A percentile compares a stretch with the other conserved stretches of the same genome.
Conservation (phyloP, 2,888 invertebrate genomes). For the Sinhomidia bicolor region DNA sequence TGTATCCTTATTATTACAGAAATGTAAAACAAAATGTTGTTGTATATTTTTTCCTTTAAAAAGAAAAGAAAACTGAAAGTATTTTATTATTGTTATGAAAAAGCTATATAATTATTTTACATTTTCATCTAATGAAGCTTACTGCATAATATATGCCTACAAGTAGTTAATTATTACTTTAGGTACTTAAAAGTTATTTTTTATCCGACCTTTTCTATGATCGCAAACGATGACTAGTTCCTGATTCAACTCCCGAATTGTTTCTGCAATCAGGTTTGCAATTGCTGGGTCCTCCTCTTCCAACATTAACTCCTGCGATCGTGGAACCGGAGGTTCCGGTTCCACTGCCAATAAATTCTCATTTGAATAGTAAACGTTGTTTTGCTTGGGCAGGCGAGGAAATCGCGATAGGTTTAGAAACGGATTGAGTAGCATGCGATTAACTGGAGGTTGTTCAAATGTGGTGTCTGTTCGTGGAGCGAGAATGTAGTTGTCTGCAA, state of each 20-base stretch:
- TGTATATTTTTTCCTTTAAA: too few species aligned
- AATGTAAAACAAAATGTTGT: too few species aligned
- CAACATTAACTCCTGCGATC: conserved; percentile 69
- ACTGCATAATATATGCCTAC: too few species aligned
- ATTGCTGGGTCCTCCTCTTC: conserved; percentile 75
- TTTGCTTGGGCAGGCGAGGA: conserved; percentile 62
- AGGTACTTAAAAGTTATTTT: not conserved
- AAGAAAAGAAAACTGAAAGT: not conserved
- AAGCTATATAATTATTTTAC: not conserved
- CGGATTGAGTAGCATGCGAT: conserved; percentile 71
- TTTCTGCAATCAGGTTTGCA: conserved; percentile 68
- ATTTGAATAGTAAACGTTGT: conserved; percentile 74
- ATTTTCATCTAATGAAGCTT: too few species aligned
- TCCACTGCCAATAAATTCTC: conserved; percentile 77
- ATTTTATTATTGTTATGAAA: too few species aligned
- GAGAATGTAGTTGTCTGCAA: conserved; percentile 72
- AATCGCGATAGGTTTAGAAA: conserved; percentile 70
- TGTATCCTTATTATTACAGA: too few species aligned
- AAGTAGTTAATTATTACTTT: too few species aligned
- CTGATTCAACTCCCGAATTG: conserved; percentile 72
- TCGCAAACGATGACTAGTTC: conserved; percentile 74
- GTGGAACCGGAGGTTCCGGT: conserved; percentile 70
- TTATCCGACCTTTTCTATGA: conserved; percentile 24
- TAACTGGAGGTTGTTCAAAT: conserved; percentile 68
- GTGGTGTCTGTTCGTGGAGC: conserved; percentile 57